Conservation (phyloP, 2,797 vertebrate genomes). For the Chrosomus eos region DNA sequence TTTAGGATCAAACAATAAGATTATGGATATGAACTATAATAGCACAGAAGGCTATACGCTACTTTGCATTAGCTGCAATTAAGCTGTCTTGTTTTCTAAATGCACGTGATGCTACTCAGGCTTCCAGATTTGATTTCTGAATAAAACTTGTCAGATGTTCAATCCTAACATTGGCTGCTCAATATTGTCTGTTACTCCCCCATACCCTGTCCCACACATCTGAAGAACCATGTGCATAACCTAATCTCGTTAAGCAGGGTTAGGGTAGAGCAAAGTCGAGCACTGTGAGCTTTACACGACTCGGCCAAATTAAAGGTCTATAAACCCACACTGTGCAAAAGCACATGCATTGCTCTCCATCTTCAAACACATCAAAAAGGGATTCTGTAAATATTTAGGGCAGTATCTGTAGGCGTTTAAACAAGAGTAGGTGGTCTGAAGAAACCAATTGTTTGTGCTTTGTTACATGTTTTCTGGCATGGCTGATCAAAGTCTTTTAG, state of each 20-base stretch:
- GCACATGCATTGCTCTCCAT: conserved; percentile 61
- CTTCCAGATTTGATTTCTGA: conserved; percentile 35
- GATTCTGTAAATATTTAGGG: conserved; percentile 61
- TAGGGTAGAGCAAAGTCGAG: conserved; percentile 66
- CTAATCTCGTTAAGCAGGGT: conserved; percentile 78
- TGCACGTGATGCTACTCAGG: conserved; percentile 3
- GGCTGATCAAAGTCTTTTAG: conserved; percentile 37
- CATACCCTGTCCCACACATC: conserved; percentile 77
- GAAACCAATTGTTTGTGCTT: conserved; percentile 37
- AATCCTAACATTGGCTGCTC: conserved; percentile 64
- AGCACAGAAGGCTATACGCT: too few species aligned
- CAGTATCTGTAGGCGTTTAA: conserved; percentile 49
- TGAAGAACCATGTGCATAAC: conserved; percentile 76
- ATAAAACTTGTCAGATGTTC: conserved; percentile 53
- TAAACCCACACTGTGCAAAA: conserved; percentile 69
- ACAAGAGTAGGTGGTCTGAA: conserved; percentile 58
- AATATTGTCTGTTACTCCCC: conserved; percentile 68
- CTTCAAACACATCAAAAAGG: conserved; percentile 47
- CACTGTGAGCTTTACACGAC: conserved; percentile 66
- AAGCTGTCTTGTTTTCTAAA: background rate
- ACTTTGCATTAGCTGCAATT: background rate
- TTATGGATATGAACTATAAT: background rate
- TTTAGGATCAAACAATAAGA: background rate
- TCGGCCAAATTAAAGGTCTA: conserved; percentile 72
- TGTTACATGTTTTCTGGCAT: conserved; percentile 30